Evolutionary conservation across 1,140 invertebrate genomes (phyloP), one percentile per base, ranked within the genome.

Genomic region (Branchinecta lynchi): DNA sequence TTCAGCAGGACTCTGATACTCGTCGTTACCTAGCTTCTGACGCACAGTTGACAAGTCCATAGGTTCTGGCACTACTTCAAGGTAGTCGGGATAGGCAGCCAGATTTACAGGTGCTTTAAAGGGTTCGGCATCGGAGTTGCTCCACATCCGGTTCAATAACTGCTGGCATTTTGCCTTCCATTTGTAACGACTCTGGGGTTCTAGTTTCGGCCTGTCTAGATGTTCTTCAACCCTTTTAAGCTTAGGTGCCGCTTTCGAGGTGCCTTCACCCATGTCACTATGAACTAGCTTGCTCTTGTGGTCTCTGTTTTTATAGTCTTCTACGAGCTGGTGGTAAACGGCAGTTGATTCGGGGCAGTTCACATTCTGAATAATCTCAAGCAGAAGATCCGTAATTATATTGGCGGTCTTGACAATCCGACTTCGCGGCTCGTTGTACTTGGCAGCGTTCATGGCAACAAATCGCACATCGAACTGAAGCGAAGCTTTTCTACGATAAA

Each of bases 381-480:
- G 80, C 75, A 92, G 89, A 12, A 96, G 80, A 76, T 96, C 92
- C 1, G 90, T 93, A 66, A 97, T 83, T 74, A 96, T 89, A 72
- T 88, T 85, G n/a, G 93, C 92, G 75, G 88, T 85, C 76, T 90
- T 89, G 7, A 96, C 90, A 76, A 98, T 98, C 71, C 84, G 82
- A 76, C 89, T 89, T 72, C 88, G 86, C 0, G 87, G 84, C 78
- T 92, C 86, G 80, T 98, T 98, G 79, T 94, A 98, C 75, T 87
- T 89, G 77, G 90, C 89, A 2, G 94, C 92, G 83, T 98, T 98
- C 67, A 85, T 88, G 68, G 92, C 92, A 70, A 98, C 83, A 77
- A 93, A 93, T 66, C 91, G 83, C 2, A 96, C 87, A 80, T 98
- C 95, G 82, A 94, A 97, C 80, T 96, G 92, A 3, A 94, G 86